Base-by-base conservation (phyloP, 1,140 invertebrate genomes). In the Globodera ellingtonae region DNA sequence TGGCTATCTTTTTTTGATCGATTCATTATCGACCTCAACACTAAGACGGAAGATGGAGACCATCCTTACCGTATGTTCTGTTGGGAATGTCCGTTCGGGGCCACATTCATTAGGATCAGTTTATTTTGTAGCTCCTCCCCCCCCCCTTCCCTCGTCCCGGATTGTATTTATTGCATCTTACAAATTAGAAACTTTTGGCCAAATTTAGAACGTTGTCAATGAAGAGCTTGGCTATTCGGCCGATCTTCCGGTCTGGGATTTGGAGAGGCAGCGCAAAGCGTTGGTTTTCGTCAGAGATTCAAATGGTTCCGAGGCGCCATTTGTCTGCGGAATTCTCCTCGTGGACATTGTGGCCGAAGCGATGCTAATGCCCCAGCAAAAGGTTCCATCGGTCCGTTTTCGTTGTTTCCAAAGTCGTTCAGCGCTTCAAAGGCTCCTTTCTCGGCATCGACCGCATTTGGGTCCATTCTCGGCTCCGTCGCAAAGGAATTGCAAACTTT, bases 391-490 rank as follows among this genome's bases (percentile, higher is more conserved):
- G 13, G 13, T 66, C 13, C 48, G 3, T 83, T 81, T 83, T 78
- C 7, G 6, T 79, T 79, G 62, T 47, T 48, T 18, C 52, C n/a
- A 62, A 10, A 62, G 13, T 62, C 35, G 21, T 80, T 80, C 24
- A 80, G 71, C 52, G 52, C 8, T 82, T 85, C 67, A 67, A 76
- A 24, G 83, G 85, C 52, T n/a, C 52, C 21, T 85, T 86, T 50
- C 52, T 86, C 9, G 84, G 85, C 71, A 46, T 85, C 48, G 80
- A 85, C 67, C 81, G 84, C n/a, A 86, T 85, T 59, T 85, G 84
- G 84, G 82, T 86, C 7, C 84, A 85, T 50, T 62, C 77, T 0
- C 71, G 35, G 46, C 56, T 85, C 13, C 83, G 84, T 9, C 66
- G 85, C 18, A 72, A 81, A 46, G 74, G 81, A 52, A 35, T 86